Evolutionary conservation across 2,888 invertebrate genomes (phyloP).

Genomic region (Polymixis lichenea): DNA sequence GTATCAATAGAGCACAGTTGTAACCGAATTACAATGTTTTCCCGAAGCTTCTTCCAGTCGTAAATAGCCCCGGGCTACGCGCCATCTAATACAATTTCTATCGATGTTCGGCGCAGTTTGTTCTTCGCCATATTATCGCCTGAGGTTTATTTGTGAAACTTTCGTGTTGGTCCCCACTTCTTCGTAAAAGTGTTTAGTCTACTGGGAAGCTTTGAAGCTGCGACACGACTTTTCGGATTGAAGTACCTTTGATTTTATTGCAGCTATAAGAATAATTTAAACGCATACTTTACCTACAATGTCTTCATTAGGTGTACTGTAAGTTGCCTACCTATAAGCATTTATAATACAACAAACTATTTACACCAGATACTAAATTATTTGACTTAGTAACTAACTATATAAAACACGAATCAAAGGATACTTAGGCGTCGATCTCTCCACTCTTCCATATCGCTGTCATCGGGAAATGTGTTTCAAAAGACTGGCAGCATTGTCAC

Average conservation of each 20-base stretch:
- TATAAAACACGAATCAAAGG: no score
- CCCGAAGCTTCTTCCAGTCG: conserved; percentile 21
- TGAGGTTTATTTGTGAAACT: conserved; percentile 22
- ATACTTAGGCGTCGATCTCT: no score
- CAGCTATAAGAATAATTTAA: not conserved
- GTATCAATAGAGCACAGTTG: conserved; percentile 19
- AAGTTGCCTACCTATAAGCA: no score
- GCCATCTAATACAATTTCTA: conserved; percentile 43
- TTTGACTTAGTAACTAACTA: no score
- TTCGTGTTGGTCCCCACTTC: not conserved
- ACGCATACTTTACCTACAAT: no score
- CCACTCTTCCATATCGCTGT: no score
- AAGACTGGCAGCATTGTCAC: no score
- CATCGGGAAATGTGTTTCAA: no score
- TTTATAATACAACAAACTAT: no score
- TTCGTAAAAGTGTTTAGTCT: conserved; percentile 36
- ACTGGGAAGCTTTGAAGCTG: not conserved
- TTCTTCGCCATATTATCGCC: conserved; percentile 17
- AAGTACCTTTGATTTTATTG: not conserved
- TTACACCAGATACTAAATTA: no score
- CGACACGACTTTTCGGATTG: not conserved
- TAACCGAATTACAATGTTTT: conserved; percentile 45
- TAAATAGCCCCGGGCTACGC: conserved; percentile 19
- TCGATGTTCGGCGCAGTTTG: conserved; percentile 35
- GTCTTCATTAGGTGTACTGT: no score